phyloP scores from a whole-genome alignment of 2,113 vertebrate genomes.

The Pontoporia blainvillei region DNA sequence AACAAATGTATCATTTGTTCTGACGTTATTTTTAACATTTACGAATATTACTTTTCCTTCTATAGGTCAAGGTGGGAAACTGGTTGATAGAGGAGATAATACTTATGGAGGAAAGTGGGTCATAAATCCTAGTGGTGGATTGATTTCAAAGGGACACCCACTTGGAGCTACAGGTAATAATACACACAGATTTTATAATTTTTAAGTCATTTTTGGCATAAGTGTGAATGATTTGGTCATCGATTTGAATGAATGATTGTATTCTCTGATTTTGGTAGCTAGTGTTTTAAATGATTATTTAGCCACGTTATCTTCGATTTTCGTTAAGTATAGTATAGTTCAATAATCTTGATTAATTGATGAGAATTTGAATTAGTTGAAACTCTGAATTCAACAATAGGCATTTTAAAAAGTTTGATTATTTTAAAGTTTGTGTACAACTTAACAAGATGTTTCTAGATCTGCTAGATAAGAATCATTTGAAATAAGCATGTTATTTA shows the following conservation, averaged over 20 bases:
- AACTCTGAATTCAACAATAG: not conserved
- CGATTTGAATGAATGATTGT: not conserved
- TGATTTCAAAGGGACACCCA: slow-evolving; percentile 98
- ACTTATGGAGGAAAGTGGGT: slow-evolving; percentile 98
- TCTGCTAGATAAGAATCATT: not conserved
- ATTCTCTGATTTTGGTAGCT: not conserved
- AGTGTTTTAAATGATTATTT: slow-evolving; percentile 5
- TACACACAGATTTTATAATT: not conserved
- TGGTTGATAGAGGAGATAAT: slow-evolving; percentile 96
- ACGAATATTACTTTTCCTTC: slow-evolving; percentile 24
- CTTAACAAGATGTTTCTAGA: slow-evolving; percentile 13
- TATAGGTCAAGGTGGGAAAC: slow-evolving; percentile 89
- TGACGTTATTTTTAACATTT: slow-evolving; percentile 20
- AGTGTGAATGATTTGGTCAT: not conserved
- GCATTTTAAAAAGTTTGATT: not conserved
- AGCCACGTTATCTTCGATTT: not conserved
- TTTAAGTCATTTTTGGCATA: not conserved
- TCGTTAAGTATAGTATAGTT: not conserved
- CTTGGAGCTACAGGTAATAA: slow-evolving; percentile 95
- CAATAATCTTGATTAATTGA: not conserved
- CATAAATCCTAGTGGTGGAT: slow-evolving; percentile 95
- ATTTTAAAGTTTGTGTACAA: not conserved
- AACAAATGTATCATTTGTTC: not conserved
- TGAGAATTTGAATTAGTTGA: slow-evolving; percentile 10
- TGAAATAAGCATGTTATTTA: not conserved